A percentile compares a stretch with the other conserved stretches of the same genome.
phyloP scores from a whole-genome alignment of 2,113 vertebrate species.

The Archilochus colubris region DNA sequence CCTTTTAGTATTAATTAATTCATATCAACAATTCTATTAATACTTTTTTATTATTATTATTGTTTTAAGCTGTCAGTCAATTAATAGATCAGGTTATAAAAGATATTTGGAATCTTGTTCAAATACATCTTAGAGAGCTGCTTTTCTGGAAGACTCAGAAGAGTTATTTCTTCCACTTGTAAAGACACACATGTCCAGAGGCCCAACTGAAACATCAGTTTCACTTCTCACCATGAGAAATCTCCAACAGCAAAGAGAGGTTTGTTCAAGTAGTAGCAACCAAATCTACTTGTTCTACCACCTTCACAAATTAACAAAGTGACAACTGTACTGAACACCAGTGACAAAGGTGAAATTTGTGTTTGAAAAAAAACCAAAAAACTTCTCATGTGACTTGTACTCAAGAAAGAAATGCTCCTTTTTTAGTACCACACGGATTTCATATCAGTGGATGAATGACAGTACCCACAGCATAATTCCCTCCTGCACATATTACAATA shows the following conservation, averaged over 20 bases:
- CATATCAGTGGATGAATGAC: accelerated
- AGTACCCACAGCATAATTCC: background rate
- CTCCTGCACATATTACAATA: background rate
- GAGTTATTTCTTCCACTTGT: background rate
- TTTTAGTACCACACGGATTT: background rate
- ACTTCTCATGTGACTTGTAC: background rate
- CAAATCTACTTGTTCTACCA: background rate
- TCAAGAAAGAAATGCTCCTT: background rate
- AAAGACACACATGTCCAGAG: accelerated
- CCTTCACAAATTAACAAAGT: background rate
- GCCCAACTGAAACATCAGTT: background rate
- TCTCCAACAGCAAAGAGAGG: background rate
- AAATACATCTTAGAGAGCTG: background rate
- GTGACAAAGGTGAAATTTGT: background rate
- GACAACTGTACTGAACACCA: background rate
- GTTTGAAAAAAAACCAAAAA: background rate
- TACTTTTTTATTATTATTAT: background rate
- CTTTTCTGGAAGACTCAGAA: background rate
- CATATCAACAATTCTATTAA: no score
- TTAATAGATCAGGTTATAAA: background rate
- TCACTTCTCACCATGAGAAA: background rate
- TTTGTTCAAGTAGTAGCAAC: background rate
- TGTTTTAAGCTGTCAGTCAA: background rate
- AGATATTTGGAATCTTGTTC: background rate
- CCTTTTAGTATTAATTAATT: background rate